phyloP scores from a whole-genome alignment of 1,140 invertebrate species.

The Lepidotrigona ventralis region DNA sequence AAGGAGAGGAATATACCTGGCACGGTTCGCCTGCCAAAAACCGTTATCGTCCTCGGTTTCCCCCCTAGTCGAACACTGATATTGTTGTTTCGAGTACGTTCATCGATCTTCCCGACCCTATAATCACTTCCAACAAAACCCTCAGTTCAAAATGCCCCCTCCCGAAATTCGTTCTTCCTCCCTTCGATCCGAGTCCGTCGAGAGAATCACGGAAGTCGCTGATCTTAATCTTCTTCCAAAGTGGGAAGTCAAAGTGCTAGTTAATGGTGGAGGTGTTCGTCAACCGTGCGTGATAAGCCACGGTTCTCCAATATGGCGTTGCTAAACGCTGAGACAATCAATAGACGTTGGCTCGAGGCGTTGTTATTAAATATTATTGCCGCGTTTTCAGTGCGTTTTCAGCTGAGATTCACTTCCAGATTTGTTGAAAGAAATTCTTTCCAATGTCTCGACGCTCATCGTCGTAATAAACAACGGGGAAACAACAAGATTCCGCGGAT shows the following conservation, averaged over 20 bases:
- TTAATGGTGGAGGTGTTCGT: background rate
- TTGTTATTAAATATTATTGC: slow-evolving; percentile 34
- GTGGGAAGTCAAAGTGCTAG: background rate
- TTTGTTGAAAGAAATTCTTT: background rate
- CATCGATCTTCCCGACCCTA: background rate
- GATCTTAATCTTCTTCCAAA: slow-evolving; percentile 1
- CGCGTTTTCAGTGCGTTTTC: slow-evolving; percentile 1
- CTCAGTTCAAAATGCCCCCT: background rate
- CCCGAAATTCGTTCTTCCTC: too few species aligned
- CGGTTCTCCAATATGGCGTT: slow-evolving; percentile 6
- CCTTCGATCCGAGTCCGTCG: background rate
- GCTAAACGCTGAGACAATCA: slow-evolving; percentile 32
- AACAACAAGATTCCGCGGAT: slow-evolving; percentile 22
- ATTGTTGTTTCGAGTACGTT: slow-evolving; percentile 3
- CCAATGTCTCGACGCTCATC: background rate
- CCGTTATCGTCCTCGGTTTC: slow-evolving; percentile 19
- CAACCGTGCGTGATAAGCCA: slow-evolving; percentile 11
- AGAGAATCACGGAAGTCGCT: too few species aligned
- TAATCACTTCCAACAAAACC: background rate
- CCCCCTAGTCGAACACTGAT: background rate
- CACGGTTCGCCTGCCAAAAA: slow-evolving; percentile 29
- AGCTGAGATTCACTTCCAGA: background rate
- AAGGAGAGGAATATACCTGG: slow-evolving; percentile 16
- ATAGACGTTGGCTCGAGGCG: slow-evolving; percentile 4
- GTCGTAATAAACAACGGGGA: background rate